Percentiles rank a stretch among this genome's conserved stretches.
These are phyloP conservation scores for Phoronis australis DNA, from an alignment of 2,888 invertebrate genomes.

Conservation along the genomic window DNA sequence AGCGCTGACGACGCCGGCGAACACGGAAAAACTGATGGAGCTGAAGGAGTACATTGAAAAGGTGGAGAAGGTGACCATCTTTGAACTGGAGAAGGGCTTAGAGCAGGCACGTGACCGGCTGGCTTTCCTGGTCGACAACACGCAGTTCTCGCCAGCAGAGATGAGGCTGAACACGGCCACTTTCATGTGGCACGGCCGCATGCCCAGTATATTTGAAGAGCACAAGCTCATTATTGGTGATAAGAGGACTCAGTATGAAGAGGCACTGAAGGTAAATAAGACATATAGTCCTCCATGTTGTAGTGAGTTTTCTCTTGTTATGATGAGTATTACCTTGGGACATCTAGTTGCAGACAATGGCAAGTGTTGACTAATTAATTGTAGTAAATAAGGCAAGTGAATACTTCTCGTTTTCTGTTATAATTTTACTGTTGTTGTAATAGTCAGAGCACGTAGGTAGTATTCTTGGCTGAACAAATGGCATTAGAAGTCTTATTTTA, in stretches of 20 bases:
- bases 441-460: too few relatives aligned
- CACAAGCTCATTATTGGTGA: slow-evolving; percentile 72
- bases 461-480: too few relatives aligned
- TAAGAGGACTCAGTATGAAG: slow-evolving; percentile 82
- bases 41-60: slow-evolving; percentile 71
- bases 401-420: too few relatives aligned
- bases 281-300: too few relatives aligned
- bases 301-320: too few relatives aligned
- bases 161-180: slow-evolving; percentile 83
- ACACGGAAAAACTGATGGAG: slow-evolving; percentile 81
- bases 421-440: too few relatives aligned
- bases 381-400: too few relatives aligned
- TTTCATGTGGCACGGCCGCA: slow-evolving; percentile 79
- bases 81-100: slow-evolving; percentile 72
- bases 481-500: too few relatives aligned
- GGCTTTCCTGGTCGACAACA: slow-evolving; percentile 77
- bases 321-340: too few relatives aligned
- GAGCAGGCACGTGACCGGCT: slow-evolving; percentile 58
- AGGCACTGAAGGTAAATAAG: slow-evolving; percentile 62
- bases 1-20: slow-evolving; percentile 71
- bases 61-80: slow-evolving; percentile 66
- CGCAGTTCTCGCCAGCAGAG: slow-evolving; percentile 73
- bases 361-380: too few relatives aligned
- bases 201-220: slow-evolving; percentile 77
- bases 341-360: too few relatives aligned